These are phyloP conservation scores for Tetranychus cinnabarinus DNA, from an alignment of 1,140 invertebrate genomes.

Conservation along the genomic window DNA sequence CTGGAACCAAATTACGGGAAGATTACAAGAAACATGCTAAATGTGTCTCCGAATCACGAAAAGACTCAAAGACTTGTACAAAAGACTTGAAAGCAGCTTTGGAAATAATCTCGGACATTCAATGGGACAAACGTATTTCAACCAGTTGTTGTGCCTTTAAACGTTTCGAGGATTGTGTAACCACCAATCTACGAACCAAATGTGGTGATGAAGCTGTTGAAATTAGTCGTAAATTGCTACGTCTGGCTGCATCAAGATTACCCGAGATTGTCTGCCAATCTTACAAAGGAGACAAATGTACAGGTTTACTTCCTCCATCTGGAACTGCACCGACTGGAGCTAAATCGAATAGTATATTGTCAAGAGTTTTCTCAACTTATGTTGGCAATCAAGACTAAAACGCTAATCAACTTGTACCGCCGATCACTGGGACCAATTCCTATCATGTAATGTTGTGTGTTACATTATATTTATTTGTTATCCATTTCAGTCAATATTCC, in stretches of 20 bases:
- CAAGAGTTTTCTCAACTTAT: constrained; percentile 4
- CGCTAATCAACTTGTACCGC: no score
- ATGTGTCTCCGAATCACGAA: background rate
- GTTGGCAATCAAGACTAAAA: constrained; percentile 1
- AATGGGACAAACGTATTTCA: constrained; percentile 15
- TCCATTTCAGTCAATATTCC: no score
- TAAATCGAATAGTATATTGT: no score
- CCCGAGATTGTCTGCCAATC: constrained; percentile 13
- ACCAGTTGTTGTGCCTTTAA: constrained; percentile 13
- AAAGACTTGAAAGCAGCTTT: constrained; percentile 14
- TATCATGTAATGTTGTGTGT: no score
- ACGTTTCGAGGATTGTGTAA: constrained; percentile 8
- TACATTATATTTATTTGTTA: no score
- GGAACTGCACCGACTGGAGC: no score
- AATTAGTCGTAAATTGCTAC: constrained; percentile 6
- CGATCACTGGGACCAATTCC: no score
- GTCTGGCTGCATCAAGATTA: constrained; percentile 13
- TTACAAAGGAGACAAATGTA: background rate
- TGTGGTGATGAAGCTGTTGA: constrained; percentile 13
- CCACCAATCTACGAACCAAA: constrained; percentile 10
- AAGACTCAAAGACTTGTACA: constrained; percentile 8
- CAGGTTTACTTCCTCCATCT: background rate
- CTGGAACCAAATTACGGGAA: constrained; percentile 7
- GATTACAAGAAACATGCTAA: background rate
- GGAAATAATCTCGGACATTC: constrained; percentile 10